Evolutionary conservation across 2,113 vertebrate genomes (phyloP).

Genomic region (Oncorhynchus kisutch): DNA sequence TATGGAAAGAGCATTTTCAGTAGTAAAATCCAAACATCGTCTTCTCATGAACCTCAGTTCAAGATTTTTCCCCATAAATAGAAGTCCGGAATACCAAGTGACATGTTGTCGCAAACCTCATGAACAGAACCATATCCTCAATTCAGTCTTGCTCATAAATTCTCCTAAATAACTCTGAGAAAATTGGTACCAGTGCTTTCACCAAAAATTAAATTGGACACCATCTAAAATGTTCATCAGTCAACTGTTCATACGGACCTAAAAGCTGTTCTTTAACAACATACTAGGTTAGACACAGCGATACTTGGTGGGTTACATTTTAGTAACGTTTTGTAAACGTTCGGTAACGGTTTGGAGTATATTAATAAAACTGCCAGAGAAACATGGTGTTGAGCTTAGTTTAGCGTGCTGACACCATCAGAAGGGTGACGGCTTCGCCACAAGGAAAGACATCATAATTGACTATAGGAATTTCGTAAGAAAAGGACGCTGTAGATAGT

Average conservation of each 20-base stretch:
- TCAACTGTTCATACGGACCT: no score
- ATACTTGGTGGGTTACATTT: no score
- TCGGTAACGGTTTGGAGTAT: no score
- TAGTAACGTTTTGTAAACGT: no score
- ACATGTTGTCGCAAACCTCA: not conserved
- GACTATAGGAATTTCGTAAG: constrained; percentile 30
- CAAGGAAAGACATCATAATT: constrained; percentile 12
- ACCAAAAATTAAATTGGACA: not conserved
- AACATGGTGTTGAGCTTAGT: not conserved
- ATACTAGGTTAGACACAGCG: no score
- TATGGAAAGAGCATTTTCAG: constrained; percentile 57
- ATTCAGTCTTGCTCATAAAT: not conserved
- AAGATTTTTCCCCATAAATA: constrained; percentile 31
- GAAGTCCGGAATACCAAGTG: not conserved
- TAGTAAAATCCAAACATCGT: constrained; percentile 38
- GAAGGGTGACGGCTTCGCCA: not conserved
- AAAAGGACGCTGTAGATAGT: constrained; percentile 35
- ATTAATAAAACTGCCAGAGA: not conserved
- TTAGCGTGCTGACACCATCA: not conserved
- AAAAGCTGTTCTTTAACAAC: no score
- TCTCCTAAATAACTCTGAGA: not conserved
- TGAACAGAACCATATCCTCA: not conserved
- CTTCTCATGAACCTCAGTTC: constrained; percentile 24
- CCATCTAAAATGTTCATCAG: no score
- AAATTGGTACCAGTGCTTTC: not conserved